Conservation (phyloP, 2,797 vertebrate species). For the Lepidocolaptes lacrymiger region DNA sequence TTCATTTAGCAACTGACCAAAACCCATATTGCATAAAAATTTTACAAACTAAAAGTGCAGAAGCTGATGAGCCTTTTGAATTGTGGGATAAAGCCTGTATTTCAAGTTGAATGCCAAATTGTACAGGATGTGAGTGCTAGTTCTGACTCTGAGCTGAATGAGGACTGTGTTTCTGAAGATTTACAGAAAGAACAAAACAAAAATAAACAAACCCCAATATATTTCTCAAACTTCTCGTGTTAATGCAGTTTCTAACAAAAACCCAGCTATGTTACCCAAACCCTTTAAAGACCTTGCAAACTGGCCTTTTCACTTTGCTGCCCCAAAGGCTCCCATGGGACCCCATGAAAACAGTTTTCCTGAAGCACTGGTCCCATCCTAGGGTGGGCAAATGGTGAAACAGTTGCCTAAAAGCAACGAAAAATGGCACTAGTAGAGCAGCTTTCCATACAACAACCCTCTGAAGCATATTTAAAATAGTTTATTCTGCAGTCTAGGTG, state of each 20-base stretch:
- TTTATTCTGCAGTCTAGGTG: conserved; percentile 23
- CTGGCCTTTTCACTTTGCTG: not conserved
- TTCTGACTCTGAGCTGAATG: not conserved
- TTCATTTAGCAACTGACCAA: not conserved
- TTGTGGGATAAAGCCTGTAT: not conserved
- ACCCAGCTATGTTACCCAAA: not conserved
- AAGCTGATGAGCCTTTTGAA: not conserved
- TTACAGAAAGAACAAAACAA: not conserved
- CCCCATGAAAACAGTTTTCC: not conserved
- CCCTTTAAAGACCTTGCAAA: not conserved
- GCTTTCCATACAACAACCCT: not conserved
- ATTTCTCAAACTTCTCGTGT: not conserved
- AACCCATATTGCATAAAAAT: not conserved
- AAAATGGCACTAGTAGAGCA: not conserved
- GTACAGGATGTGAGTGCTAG: not conserved
- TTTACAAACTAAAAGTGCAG: not conserved
- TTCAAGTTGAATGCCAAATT: not conserved
- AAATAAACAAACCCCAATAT: not conserved
- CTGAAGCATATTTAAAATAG: conserved; percentile 41
- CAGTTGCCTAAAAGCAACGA: not conserved
- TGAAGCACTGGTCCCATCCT: not conserved
- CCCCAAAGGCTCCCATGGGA: not conserved
- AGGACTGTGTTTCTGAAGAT: not conserved
- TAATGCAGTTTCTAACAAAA: not conserved
- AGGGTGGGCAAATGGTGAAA: not conserved